Percentiles rank a stretch among this genome's conserved stretches.
phyloP scores from a whole-genome alignment of 2,797 vertebrate species.

The Rhinella marina region DNA sequence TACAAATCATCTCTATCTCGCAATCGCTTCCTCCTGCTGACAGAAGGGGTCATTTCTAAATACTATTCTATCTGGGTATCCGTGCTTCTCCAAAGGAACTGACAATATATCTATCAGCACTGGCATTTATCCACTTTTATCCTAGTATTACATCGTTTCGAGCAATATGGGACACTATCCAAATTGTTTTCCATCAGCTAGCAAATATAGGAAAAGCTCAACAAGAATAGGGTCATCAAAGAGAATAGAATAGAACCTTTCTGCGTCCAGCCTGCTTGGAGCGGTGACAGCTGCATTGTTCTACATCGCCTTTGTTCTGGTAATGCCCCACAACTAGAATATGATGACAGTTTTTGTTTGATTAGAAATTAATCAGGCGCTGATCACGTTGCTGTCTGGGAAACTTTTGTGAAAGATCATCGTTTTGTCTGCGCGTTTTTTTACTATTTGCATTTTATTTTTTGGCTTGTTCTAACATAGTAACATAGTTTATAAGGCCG shows the following conservation, averaged over 20 bases:
- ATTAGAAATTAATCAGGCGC: conserved; percentile 1
- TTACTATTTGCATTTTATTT: not conserved
- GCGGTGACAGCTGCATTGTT: conserved; percentile 25
- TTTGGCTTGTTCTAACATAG: conserved; percentile 17
- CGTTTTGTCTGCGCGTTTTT: not conserved
- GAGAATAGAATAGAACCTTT: conserved; percentile 34
- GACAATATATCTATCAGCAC: conserved; percentile 52
- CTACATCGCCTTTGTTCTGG: conserved; percentile 16
- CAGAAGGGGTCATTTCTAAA: conserved; percentile 39
- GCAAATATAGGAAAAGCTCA: conserved; percentile 55
- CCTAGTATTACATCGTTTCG: conserved; percentile 23
- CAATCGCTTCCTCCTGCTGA: conserved; percentile 56
- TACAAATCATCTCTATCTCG: conserved; percentile 50
- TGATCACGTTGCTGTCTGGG: not conserved
- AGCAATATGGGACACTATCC: conserved; percentile 45
- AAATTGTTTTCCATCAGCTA: conserved; percentile 56
- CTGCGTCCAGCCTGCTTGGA: not conserved
- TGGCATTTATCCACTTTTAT: conserved; percentile 52
- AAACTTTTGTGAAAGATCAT: conserved; percentile 15
- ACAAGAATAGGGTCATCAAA: conserved; percentile 35
- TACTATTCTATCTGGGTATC: conserved; percentile 33
- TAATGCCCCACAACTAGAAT: conserved; percentile 16
- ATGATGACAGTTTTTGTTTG: conserved; percentile 19
- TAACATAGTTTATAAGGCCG: no score
- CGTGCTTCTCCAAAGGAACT: conserved; percentile 42